Evolutionary conservation across 2,113 vertebrate species (phyloP).

Genomic region (Proterorhinus semilunaris): DNA sequence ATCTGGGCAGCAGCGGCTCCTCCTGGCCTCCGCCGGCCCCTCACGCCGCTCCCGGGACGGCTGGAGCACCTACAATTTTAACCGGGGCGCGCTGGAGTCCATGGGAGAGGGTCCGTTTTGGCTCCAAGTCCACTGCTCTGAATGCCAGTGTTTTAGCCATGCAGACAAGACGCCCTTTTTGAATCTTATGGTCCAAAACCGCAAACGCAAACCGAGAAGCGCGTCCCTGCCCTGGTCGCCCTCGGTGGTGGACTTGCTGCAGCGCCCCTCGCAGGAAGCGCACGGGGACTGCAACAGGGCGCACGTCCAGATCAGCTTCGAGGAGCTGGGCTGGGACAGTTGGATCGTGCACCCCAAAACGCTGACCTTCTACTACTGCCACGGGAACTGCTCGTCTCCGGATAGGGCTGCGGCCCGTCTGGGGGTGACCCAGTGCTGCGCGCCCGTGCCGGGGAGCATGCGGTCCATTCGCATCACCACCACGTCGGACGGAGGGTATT

Average conservation of each 20-base stretch:
- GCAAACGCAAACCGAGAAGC: slow-evolving; percentile 60
- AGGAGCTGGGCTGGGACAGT: slow-evolving; percentile 90
- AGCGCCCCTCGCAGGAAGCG: slow-evolving; percentile 75
- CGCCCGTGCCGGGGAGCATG: slow-evolving; percentile 86
- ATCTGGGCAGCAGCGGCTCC: slow-evolving; percentile 33
- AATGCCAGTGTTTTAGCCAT: slow-evolving; percentile 72
- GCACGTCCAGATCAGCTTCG: slow-evolving; percentile 86
- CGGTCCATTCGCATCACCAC: slow-evolving; percentile 85
- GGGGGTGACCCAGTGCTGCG: slow-evolving; percentile 85
- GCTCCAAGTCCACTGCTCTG: slow-evolving; percentile 80
- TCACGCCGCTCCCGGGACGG: slow-evolving; percentile 57
- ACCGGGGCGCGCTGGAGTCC: slow-evolving; percentile 45
- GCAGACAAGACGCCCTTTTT: slow-evolving; percentile 85
- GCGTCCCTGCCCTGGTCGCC: slow-evolving; percentile 82
- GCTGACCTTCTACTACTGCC: slow-evolving; percentile 90
- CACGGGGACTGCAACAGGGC: slow-evolving; percentile 79
- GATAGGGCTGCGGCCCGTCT: slow-evolving; percentile 67
- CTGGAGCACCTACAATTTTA: slow-evolving; percentile 79
- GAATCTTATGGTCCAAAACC: slow-evolving; percentile 68
- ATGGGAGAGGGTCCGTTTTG: slow-evolving; percentile 70
- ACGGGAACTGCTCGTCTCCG: slow-evolving; percentile 81
- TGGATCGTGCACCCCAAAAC: slow-evolving; percentile 90
- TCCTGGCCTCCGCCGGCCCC: slow-evolving; percentile 40
- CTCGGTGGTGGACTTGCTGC: slow-evolving; percentile 76
- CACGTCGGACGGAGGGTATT: slow-evolving; percentile 89